Percentiles rank a stretch among this genome's conserved stretches.
These are phyloP conservation scores for Pangasius macronema DNA, from an alignment of 2,797 vertebrate species.

Conservation along the genomic window DNA sequence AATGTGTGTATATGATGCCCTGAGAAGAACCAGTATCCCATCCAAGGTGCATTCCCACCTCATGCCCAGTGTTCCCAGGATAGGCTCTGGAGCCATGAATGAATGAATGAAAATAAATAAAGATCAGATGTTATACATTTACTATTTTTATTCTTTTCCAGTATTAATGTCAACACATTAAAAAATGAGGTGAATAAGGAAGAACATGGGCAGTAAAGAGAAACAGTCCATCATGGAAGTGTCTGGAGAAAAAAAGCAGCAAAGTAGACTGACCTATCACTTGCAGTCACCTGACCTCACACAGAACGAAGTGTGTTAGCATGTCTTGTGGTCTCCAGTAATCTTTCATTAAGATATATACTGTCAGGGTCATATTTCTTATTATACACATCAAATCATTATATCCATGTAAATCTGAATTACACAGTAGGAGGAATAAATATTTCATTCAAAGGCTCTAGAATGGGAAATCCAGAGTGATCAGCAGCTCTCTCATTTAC, in stretches of 20 bases:
- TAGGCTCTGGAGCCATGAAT: not conserved
- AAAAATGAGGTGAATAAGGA: no score
- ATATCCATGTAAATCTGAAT: constrained; percentile 31
- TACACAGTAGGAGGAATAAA: constrained; percentile 33
- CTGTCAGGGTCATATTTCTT: constrained; percentile 8
- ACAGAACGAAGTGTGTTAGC: not conserved
- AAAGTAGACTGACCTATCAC: not conserved
- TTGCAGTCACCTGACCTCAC: constrained; percentile 17
- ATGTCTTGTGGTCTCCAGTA: not conserved
- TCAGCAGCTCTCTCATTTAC: constrained; percentile 51
- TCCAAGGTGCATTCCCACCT: not conserved
- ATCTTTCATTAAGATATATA: constrained; percentile 18
- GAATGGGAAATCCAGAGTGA: constrained; percentile 52
- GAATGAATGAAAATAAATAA: not conserved
- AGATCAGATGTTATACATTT: not conserved
- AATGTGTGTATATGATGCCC: not conserved
- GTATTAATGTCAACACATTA: not conserved
- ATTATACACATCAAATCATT: constrained; percentile 12
- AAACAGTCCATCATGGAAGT: not conserved
- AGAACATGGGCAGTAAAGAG: not conserved
- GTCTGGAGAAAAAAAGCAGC: not conserved
- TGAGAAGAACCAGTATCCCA: not conserved
- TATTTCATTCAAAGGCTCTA: constrained; percentile 37
- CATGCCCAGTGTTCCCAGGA: not conserved
- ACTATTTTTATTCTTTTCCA: not conserved